phyloP scores from a whole-genome alignment of 2,888 invertebrate species.

The Dioctria linearis region DNA sequence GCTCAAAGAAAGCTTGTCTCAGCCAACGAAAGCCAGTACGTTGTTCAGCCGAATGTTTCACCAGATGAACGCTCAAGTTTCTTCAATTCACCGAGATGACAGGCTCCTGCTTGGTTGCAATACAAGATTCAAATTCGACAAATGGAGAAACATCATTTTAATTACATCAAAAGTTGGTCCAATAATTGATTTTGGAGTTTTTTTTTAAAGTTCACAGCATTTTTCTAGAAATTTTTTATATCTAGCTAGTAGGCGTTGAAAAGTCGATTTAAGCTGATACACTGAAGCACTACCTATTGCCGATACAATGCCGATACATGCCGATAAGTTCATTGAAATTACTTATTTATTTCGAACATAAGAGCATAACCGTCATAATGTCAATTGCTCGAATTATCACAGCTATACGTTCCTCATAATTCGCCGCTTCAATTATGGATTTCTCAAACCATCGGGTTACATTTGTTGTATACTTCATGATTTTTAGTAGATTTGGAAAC shows the following conservation, averaged over 20 bases:
- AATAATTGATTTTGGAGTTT: too few species aligned
- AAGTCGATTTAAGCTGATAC: conserved; percentile 87
- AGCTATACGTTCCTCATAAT: conserved; percentile 94
- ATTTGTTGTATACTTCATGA: conserved; percentile 97
- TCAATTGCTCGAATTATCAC: conserved; percentile 93
- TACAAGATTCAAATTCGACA: conserved; percentile 86
- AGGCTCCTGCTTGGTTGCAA: conserved; percentile 90
- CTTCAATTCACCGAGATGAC: conserved; percentile 90
- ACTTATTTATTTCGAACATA: too few species aligned
- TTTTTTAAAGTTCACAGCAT: conserved; percentile 88
- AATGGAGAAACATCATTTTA: conserved; percentile 80
- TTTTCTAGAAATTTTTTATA: conserved; percentile 88
- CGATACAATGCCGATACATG: conserved; percentile 91
- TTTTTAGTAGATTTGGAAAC: conserved; percentile 94
- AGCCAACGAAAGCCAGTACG: conserved; percentile 71
- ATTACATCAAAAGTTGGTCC: conserved; percentile 72
- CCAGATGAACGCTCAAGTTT: conserved; percentile 87
- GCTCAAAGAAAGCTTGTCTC: conserved; percentile 70
- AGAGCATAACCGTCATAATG: conserved; percentile 94
- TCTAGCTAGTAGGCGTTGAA: conserved; percentile 82
- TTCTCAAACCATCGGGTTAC: conserved; percentile 98
- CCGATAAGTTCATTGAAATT: conserved; percentile 97
- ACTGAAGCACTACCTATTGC: conserved; percentile 95
- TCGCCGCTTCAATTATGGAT: conserved; percentile 95
- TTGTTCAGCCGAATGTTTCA: conserved; percentile 76